Conservation (phyloP, 2,797 vertebrate genomes). For the Lates japonicus region DNA sequence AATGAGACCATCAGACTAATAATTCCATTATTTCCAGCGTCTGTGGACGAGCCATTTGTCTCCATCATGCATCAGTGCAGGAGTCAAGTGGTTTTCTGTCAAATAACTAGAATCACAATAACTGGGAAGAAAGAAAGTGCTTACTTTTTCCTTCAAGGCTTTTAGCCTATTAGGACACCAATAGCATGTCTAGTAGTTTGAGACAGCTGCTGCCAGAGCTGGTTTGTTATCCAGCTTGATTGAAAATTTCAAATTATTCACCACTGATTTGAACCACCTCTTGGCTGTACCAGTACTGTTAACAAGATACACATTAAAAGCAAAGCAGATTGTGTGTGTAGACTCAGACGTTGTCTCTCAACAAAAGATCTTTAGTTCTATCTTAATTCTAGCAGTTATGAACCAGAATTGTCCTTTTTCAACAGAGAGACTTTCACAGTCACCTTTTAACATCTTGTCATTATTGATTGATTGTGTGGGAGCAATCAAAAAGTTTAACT, state of each 20-base stretch:
- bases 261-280: constrained; percentile 2
- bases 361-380: neutral
- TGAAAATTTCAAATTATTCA: constrained; percentile 20
- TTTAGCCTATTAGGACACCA: constrained; percentile 8
- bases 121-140: neutral
- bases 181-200: constrained; percentile 36
- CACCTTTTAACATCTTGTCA: constrained; percentile 1
- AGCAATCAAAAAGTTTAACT: neutral
- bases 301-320: neutral
- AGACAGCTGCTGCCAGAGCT: constrained; percentile 19
- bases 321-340: neutral
- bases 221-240: constrained; percentile 32
- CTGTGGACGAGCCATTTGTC: constrained; percentile 27
- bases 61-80: constrained; percentile 28
- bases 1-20: constrained; percentile 68
- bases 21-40: constrained; percentile 27
- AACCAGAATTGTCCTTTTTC: neutral
- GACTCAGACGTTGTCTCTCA: neutral
- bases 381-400: neutral
- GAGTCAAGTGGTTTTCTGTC: constrained; percentile 40
- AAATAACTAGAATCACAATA: constrained; percentile 36
- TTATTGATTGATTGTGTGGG: constrained; percentile 23
- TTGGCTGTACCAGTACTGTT: neutral
- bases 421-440: neutral
- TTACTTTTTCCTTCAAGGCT: neutral